phyloP scores from a whole-genome alignment of 2,888 invertebrate species.

The Heliconius charithonia region DNA sequence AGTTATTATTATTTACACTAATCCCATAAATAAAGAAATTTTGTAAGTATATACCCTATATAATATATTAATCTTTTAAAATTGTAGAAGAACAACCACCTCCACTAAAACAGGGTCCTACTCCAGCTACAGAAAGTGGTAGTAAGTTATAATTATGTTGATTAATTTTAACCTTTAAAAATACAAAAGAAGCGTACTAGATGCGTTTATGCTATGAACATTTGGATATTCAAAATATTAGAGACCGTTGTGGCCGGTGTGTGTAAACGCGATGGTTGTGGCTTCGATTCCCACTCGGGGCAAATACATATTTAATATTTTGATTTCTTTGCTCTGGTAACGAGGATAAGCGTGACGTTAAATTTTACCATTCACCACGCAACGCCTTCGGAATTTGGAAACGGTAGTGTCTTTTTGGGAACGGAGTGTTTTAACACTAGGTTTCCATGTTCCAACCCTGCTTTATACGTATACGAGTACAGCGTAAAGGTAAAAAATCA shows the following conservation, averaged over 20 bases:
- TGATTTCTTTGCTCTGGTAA: neutral
- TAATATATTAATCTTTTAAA: neutral
- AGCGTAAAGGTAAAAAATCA: too few species aligned
- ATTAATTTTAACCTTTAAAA: too few species aligned
- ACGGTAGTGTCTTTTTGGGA: neutral
- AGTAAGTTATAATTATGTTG: constrained; percentile 54
- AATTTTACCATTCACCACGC: too few species aligned
- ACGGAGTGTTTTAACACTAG: neutral
- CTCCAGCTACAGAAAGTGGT: constrained; percentile 64
- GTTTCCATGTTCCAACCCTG: neutral
- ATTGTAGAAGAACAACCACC: constrained; percentile 45
- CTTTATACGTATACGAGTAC: too few species aligned
- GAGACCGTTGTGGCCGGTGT: neutral
- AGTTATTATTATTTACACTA: too few species aligned
- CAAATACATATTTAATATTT: neutral
- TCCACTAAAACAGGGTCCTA: constrained; percentile 58
- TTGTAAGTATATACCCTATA: too few species aligned
- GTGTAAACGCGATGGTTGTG: too few species aligned
- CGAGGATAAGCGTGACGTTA: neutral
- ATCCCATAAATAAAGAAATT: too few species aligned
- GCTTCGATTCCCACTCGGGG: neutral
- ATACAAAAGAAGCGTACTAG: too few species aligned
- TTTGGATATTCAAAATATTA: neutral
- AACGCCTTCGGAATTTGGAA: neutral
- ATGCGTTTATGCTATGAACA: too few species aligned